Evolutionary conservation across 2,888 invertebrate species (phyloP).

Genomic region (Chirona hameri): DNA sequence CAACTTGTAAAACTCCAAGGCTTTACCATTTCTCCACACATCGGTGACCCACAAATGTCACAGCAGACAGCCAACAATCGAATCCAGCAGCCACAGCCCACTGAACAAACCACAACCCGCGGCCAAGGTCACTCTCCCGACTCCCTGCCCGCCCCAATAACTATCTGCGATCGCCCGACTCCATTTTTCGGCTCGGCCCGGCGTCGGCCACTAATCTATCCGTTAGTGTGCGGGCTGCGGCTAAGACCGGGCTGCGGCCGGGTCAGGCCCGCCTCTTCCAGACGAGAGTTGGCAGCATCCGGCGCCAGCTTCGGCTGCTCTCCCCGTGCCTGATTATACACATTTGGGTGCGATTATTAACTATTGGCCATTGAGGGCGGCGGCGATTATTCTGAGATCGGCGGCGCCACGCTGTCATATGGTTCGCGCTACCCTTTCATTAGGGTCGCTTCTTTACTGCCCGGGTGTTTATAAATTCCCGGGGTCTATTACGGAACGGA

Average conservation of each 20-base stretch:
- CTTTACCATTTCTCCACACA: no score
- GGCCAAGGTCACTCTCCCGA: no score
- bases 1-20: no score
- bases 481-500: conserved; percentile 10
- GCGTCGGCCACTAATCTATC: background rate
- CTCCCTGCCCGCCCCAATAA: no score
- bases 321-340: background rate
- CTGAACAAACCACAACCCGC: no score
- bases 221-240: background rate
- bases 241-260: background rate
- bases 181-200: no score
- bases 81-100: no score
- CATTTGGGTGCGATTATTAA: conserved; percentile 11
- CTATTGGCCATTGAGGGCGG: conserved; percentile 7
- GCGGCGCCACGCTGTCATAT: conserved; percentile 9
- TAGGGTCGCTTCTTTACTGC: background rate
- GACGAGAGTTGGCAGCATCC: background rate
- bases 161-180: no score
- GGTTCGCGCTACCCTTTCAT: conserved; percentile 26
- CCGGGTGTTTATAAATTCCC: conserved; percentile 22
- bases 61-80: no score
- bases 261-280: background rate
- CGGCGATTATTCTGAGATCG: conserved; percentile 5
- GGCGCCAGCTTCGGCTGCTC: background rate
- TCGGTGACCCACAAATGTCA: no score